Base-by-base conservation (phyloP, 1,140 invertebrate genomes). In the Cydia fagiglandana region DNA sequence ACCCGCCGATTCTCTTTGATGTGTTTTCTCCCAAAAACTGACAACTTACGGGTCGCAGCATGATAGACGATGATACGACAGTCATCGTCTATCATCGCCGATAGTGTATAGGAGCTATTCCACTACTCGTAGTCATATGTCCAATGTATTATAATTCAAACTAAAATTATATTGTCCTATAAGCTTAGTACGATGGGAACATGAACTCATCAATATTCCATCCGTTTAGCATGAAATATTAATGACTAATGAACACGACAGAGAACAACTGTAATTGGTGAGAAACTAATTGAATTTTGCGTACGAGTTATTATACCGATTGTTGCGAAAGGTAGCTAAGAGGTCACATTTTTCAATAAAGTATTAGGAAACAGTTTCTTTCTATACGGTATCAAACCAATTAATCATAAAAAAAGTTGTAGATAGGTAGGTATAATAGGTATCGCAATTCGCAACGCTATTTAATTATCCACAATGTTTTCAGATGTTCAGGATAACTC, bases 221-320 rank as follows among this genome's bases (percentile, higher is more conserved):
- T 70, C 12, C 15, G 34, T 41, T 70, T 70, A 70, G 34, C 66
- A 70, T 70, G 66, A 70, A 70, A 70, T 70, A 70, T 41, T 70
- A 70, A 70, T 70, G 15, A 70, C 38, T 70, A 70, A 70, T 70
- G 66, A 70, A 70, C 30, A n/a, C 13, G 64, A 13, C 64, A 10
- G 64, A 68, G 66, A 70, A 70, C 66, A 70, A 70, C 66, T 41
- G 30, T 70, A 70, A 70, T 20, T n/a, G 66, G 12, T 45, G 15
- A 70, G 34, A 38, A 70, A 70, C 34, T 70, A 45, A 70, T 70
- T 45, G 28, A 70, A 20, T 70, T 68, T 38, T 38, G 34, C 34
- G 20, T 38, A 47, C 45, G 45, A 68, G 13, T 68, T 56, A 56
- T 56, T 47, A 15, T 56, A 56, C 53, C n/a, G n/a, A 17, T 56